These are phyloP conservation scores for pig (Sus scrofa) DNA, from an alignment of 2,113 vertebrate species.

Conservation along the genomic window T2T-Sscrofa CM000821.6:55820001-55820500, in stretches of 20 bases:
- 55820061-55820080: background rate
- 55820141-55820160: background rate
- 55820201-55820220: background rate
- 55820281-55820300: background rate
- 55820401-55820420: constrained; percentile 11
- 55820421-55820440: constrained; percentile 15
- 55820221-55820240: constrained; percentile 7
- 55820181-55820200: background rate
- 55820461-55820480: background rate
- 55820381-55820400: background rate
- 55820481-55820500: background rate
- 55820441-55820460: background rate
- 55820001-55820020: background rate
- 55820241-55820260: background rate
- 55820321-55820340: background rate
- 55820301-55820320: background rate
- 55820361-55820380: background rate
- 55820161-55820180: background rate
- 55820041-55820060: background rate
- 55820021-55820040: background rate
- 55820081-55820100: constrained; percentile 7
- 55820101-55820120: constrained; percentile 16
- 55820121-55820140: background rate
- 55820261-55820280: background rate
- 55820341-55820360: background rate